Base-by-base conservation (phyloP, 2,888 invertebrate genomes). In the Sphaeridia pumilis region DNA sequence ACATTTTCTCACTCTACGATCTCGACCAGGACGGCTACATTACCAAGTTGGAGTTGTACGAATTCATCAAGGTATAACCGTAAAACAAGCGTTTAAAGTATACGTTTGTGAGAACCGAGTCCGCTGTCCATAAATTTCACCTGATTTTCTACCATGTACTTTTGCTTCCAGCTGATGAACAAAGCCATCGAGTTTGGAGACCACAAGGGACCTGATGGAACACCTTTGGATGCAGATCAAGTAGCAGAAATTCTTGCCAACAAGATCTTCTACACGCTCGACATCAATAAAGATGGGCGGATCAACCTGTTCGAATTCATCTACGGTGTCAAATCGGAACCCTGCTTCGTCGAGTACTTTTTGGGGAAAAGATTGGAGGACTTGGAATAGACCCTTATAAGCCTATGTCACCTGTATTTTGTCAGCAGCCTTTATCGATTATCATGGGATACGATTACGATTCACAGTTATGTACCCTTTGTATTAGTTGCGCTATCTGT, bases 11-110 rank as follows among this genome's bases (percentile, higher is more conserved):
- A 4, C 21, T 49, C 20, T 49, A 49, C 22, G 49, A 49, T 42
- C 42, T 49, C 17, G 49, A 49, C 31, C 42, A 49, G 24, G 41
- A 49, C 20, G 49, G 49, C 25, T 49, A 49, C 43, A 41, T 49
- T 2, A 49, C 49, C 20, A 41, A 42, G 12, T 21, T 27, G 14
- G 49, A 49, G 21, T 27, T 49, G 36, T 43, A 20, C 12, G 49
- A 49, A 26, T 49, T 49, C 41, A 38, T 49, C 5, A 49, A 49
- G 38, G 49, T 49, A n/a, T n/a, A n/a, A n/a, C n/a, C n/a, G n/a
- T n/a, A n/a, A n/a, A n/a, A n/a, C n/a, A n/a, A n/a, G n/a, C n/a
- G n/a, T n/a, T n/a, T n/a, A n/a, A n/a, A n/a, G n/a, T n/a, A n/a
- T n/a, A n/a, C n/a, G n/a, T n/a, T n/a, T n/a, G n/a, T n/a, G n/a